phyloP scores from a whole-genome alignment of 2,113 vertebrate species.

The Perccottus glenii region DNA sequence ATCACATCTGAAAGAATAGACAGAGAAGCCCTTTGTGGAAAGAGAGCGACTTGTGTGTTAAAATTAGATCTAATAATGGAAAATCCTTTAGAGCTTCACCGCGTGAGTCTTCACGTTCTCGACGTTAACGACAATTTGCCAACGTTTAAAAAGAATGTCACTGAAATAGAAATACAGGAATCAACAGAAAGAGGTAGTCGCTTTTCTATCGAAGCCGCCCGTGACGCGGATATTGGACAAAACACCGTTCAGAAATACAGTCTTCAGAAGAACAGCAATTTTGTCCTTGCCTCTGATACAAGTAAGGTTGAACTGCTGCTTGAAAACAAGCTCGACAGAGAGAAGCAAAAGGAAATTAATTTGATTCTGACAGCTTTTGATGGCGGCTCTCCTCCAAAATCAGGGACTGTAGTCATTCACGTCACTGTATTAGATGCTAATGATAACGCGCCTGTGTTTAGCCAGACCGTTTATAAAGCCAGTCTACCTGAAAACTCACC shows the following conservation, averaged over 20 bases:
- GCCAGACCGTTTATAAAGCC: slow-evolving; percentile 58
- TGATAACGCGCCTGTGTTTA: slow-evolving; percentile 75
- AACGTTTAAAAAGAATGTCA: slow-evolving; percentile 57
- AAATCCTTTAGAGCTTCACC: slow-evolving; percentile 70
- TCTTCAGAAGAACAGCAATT: slow-evolving; percentile 70
- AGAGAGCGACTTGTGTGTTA: slow-evolving; percentile 54
- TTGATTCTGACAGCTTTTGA: slow-evolving; percentile 64
- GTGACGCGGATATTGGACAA: slow-evolving; percentile 78
- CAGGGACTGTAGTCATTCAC: slow-evolving; percentile 61
- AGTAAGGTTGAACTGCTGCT: slow-evolving; percentile 54
- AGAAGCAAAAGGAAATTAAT: slow-evolving; percentile 21
- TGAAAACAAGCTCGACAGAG: slow-evolving; percentile 60
- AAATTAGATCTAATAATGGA: slow-evolving; percentile 70
- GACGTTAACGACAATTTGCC: slow-evolving; percentile 77
- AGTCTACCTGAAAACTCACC: slow-evolving; percentile 68
- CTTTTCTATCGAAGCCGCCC: slow-evolving; percentile 74
- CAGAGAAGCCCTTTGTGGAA: slow-evolving; percentile 62
- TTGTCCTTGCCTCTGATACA: slow-evolving; percentile 67
- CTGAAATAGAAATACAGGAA: slow-evolving; percentile 59
- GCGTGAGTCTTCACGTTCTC: slow-evolving; percentile 59
- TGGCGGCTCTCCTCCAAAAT: slow-evolving; percentile 71
- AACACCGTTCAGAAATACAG: slow-evolving; percentile 80
- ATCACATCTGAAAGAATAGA: slow-evolving; percentile 63
- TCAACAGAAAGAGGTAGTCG: slow-evolving; percentile 43
- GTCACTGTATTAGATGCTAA: slow-evolving; percentile 74